Evolutionary conservation across 2,797 vertebrate genomes (phyloP), one percentile per base, ranked within the genome.

Genomic region (Semaprochilodus insignis): DNA sequence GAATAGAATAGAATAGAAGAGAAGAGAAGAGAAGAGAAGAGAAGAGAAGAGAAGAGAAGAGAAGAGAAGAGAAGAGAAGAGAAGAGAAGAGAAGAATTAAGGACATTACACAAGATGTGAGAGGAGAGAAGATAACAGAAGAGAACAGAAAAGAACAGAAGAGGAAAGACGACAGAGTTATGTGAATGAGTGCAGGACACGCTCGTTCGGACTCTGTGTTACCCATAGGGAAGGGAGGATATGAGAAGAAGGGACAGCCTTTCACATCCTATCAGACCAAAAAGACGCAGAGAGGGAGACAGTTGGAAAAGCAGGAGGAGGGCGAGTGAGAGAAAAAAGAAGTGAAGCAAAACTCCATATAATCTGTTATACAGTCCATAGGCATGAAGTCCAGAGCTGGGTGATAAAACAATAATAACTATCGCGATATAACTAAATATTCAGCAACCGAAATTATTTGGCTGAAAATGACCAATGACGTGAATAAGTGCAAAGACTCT

Each of bases 101-200:
- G 65, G 34, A 48, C n/a, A 19, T 60, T 44, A 71, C 63, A 69
- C 36, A 44, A 51, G 77, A 73, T 40, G 34, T 40, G 31, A 34
- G 70, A 54, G 55, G 55, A 70, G n/a, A 57, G 60, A 16, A 54
- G 51, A 54, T 25, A 51, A 17, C 2, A 55, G 54, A 55, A 19
- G 54, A 55, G 16, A 55, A 55, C 17, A 40, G 59, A 51, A 73
- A 14, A 69, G 73, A 17, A 17, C 31, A 77, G 25, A 77, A 48
- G 15, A 36, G 14, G 57, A 74, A 21, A 36, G 55, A n/a, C 25
- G 59, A 66, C 48, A 75, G 31, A 59, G 63, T 40, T 76, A 25
- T 78, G 62, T 74, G 72, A 86, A 80, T 82, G 83, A 74, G 74
- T 79, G 36, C 66, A 59, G 48, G 66, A 75, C 55, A n/a, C 2